Conservation (phyloP, 2,888 invertebrate species). For the Lasioglossum lativentre region DNA sequence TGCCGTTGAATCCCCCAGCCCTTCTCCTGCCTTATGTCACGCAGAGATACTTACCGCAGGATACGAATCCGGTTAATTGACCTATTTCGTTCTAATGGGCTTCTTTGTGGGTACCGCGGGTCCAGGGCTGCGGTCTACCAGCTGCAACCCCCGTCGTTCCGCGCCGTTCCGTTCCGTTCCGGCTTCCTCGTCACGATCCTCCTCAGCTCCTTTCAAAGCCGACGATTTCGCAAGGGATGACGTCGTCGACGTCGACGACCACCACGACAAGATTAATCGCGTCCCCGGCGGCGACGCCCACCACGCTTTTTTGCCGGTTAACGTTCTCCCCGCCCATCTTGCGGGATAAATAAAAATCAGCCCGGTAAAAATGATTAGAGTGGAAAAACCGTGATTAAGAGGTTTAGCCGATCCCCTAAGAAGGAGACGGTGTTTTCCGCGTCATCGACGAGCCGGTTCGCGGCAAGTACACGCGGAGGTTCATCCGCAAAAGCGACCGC, state of each 20-base stretch:
- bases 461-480: background rate
- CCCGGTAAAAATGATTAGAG: constrained; percentile 21
- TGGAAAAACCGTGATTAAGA: constrained; percentile 21
- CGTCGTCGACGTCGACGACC: constrained; percentile 2
- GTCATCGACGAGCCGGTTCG: background rate
- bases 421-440: background rate
- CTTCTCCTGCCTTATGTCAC: constrained; percentile 41
- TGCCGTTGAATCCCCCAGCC: constrained; percentile 1
- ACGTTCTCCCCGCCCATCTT: constrained; percentile 8
- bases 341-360: constrained; percentile 17
- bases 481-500: background rate
- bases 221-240: background rate
- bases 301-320: background rate
- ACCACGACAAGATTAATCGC: constrained; percentile 42
- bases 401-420: background rate
- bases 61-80: constrained; percentile 63
- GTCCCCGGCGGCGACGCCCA: constrained; percentile 19
- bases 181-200: background rate
- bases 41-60: constrained; percentile 54
- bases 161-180: background rate
- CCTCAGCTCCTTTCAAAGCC: background rate
- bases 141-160: background rate
- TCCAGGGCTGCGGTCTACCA: background rate
- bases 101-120: constrained; percentile 25
- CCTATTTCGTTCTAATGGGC: constrained; percentile 58